Evolutionary conservation across 2,113 vertebrate genomes (phyloP).

Genomic region (Polypterus senegalus): DNA sequence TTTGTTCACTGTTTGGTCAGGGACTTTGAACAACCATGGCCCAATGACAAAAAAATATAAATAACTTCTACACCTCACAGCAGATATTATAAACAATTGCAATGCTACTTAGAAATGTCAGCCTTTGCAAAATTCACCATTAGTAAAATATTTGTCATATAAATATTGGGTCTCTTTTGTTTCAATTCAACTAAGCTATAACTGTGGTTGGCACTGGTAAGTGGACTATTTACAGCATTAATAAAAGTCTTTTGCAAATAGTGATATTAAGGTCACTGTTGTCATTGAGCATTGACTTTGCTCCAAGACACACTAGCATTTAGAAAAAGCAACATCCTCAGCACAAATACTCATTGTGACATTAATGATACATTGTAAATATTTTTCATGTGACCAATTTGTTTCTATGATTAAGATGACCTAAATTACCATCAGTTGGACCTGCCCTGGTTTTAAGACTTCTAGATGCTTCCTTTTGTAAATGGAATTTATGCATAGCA

Average conservation of each 20-base stretch:
- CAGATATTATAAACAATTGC: conserved; percentile 15
- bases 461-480: no score
- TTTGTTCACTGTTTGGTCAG: neutral
- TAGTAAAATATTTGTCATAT: conserved; percentile 29
- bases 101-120: conserved; percentile 12
- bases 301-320: neutral
- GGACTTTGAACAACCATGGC: neutral
- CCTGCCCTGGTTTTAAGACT: no score
- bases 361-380: neutral
- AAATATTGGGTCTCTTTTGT: conserved; percentile 30
- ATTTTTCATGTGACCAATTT: no score
- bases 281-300: conserved; percentile 8
- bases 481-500: no score
- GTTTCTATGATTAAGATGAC: no score
- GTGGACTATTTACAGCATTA: conserved; percentile 18
- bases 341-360: conserved; percentile 6
- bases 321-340: neutral
- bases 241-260: conserved; percentile 22
- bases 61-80: conserved; percentile 1
- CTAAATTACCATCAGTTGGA: no score
- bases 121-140: conserved; percentile 26
- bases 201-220: conserved; percentile 26
- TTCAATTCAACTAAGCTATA: conserved; percentile 29
- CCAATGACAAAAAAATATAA: neutral
- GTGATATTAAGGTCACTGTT: conserved; percentile 27